Base-by-base conservation (phyloP, 37 sponge, comb jelly and placozoan species). In the Eunapius fragilis region DNA sequence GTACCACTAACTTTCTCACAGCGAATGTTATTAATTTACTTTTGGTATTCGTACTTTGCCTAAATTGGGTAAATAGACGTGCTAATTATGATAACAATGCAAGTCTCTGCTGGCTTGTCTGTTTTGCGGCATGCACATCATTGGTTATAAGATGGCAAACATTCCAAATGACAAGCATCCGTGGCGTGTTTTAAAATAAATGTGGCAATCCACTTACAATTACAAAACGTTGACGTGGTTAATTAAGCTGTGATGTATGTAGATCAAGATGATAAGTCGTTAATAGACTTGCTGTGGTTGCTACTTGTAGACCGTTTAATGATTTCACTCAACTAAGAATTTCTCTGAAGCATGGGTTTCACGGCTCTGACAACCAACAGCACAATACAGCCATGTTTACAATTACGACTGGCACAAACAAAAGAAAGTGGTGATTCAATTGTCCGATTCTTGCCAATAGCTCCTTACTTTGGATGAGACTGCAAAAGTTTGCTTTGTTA, bases 321-420 rank as follows among this genome's bases (percentile, higher is more conserved):
- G 41, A 41, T 41, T 41, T 9, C 6, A 41, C 41, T 77, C 79
- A 31, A 25, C 35, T 31, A 90, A 77, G 47, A 86, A 90, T 72
- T 86, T 90, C 37, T 90, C 86, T 25, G 38, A 25, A 3, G 86
- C 78, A 4, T 93, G 93, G 93, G n/a, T 70, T 93, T 11, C 19
- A 25, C 68, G 93, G 86, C n/a, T 88, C 92, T 28, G 71, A 50
- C 38, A 93, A 93, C 76, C 93, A 88, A 2, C 87, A 83, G 80
- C 91, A 91, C 80, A 81, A 80, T 9, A 48, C 71, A 2, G 81
- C 90, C 68, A 87, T 84, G 92, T 19, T n/a, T 71, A 23, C 70
- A 19, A 2, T 31, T 49, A 0, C 58, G 77, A 31, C 6, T 19
- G 22, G 77, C 78, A 7, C 36, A 84, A 86, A 88, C 2, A 92